A percentile compares a stretch with the other conserved stretches of the same genome.
Conservation (phyloP, 2,888 invertebrate genomes). For the Noctua janthe region DNA sequence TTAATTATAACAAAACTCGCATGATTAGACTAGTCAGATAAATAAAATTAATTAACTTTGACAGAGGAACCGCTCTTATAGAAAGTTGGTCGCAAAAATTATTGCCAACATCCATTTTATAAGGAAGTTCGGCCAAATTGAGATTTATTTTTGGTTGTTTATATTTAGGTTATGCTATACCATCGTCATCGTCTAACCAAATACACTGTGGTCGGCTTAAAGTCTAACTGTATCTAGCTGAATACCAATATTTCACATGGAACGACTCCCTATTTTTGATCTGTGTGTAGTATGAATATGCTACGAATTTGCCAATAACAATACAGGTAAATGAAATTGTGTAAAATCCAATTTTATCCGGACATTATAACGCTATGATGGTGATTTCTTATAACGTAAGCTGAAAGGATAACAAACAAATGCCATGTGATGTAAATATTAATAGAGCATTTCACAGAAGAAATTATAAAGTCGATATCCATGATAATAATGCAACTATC, state of each 20-base stretch:
- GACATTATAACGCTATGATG: background rate
- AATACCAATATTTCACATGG: background rate
- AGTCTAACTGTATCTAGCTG: background rate
- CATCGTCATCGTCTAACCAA: background rate
- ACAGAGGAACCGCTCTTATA: slow-evolving; percentile 67
- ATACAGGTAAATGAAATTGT: background rate
- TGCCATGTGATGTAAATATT: background rate
- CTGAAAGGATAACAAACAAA: background rate
- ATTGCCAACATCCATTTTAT: slow-evolving; percentile 41
- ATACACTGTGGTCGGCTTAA: background rate
- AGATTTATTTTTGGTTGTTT: slow-evolving; percentile 58
- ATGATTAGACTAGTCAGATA: slow-evolving; percentile 69
- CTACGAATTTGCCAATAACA: background rate
- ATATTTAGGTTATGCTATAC: slow-evolving; percentile 50
- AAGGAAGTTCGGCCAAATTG: slow-evolving; percentile 42
- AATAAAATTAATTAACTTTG: slow-evolving; percentile 75
- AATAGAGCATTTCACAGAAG: slow-evolving; percentile 27
- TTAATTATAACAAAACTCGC: slow-evolving; percentile 71
- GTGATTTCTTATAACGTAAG: background rate
- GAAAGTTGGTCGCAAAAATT: slow-evolving; percentile 77
- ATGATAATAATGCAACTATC: slow-evolving; percentile 14
- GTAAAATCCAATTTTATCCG: background rate
- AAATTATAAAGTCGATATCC: slow-evolving; percentile 29
- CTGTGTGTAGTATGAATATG: background rate
- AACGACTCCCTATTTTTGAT: background rate